Evolutionary conservation across 2,888 invertebrate genomes (phyloP).

Genomic region (Plagodis pulveraria): DNA sequence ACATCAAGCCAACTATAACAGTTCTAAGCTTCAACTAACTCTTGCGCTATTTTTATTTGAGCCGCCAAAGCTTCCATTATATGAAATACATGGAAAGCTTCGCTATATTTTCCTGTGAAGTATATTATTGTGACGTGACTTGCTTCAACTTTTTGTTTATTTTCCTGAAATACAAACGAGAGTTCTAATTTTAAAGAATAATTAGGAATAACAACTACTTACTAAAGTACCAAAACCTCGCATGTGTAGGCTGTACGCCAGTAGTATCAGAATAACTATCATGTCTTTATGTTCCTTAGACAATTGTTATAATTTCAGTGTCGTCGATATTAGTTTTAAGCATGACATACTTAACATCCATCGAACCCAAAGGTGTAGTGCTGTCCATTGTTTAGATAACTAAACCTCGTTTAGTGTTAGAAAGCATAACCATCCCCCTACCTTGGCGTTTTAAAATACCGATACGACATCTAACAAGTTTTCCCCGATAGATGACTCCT

Average conservation of each 20-base stretch:
- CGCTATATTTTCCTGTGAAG: constrained; percentile 26
- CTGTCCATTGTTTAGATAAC: constrained; percentile 25
- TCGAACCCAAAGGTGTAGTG: constrained; percentile 80
- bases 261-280: constrained; percentile 30
- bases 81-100: constrained; percentile 45
- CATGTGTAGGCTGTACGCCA: constrained; percentile 25
- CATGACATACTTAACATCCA: constrained; percentile 50
- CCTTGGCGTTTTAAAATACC: constrained; percentile 73
- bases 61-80: constrained; percentile 44
- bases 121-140: constrained; percentile 34
- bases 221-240: constrained; percentile 10
- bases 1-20: constrained; percentile 22
- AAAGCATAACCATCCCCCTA: constrained; percentile 68
- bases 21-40: constrained; percentile 37
- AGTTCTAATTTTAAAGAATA: not conserved
- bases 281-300: constrained; percentile 32
- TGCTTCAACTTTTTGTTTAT: constrained; percentile 33
- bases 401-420: constrained; percentile 50
- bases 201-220: not conserved
- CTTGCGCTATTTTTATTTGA: constrained; percentile 38
- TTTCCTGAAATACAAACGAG: constrained; percentile 15
- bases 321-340: constrained; percentile 52
- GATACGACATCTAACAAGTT: constrained; percentile 55
- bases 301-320: constrained; percentile 42
- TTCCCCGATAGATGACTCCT: constrained; percentile 34